Evolutionary conservation across 2,113 vertebrate genomes (phyloP), one percentile per base, ranked within the genome.

Genomic region (Festucalex cinctus): DNA sequence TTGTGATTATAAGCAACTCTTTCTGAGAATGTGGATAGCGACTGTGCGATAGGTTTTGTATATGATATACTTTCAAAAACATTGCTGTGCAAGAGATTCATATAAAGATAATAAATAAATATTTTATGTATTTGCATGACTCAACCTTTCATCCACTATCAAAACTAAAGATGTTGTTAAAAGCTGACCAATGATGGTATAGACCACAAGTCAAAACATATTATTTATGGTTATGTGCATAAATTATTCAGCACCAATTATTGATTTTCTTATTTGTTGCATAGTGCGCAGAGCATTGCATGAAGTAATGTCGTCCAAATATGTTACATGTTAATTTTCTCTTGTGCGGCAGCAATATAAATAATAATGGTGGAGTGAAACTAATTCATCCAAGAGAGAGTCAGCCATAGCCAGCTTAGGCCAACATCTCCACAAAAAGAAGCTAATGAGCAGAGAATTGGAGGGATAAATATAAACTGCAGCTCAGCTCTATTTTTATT

Each of bases 371-470:
- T 13, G 51, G 22, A 54, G 22, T 26, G 51, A 3, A 46, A 46
- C 44, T 46, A 46, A 51, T 51, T 51, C 20, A 20, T 51, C 19
- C 48, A 51, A 9, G 20, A 51, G 2, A 22, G 48, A 51, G 48
- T 22, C 48, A 51, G 48, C 20, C 20, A 51, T 9, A 49, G 20
- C 20, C 48, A 49, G 19, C 6, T n/a, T 51, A 51, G 20, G 20
- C 7, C 19, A 49, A 22, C 12, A 10, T 26, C 51, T 53, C 51
- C 51, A 54, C 12, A 26, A 26, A 24, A 22, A 54, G 51, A n/a
- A n/a, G 51, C 22, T 54, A 54, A 54, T 54, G 51, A 54, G 51
- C 51, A 54, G 22, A 54, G 22, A 54, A 54, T 26, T 54, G 22
- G 2, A 24, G 10, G 49, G 49, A 53, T 22, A 53, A 54, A 54